Evolutionary conservation across 2,113 vertebrate species (phyloP).

Genomic region (Upupa epops): DNA sequence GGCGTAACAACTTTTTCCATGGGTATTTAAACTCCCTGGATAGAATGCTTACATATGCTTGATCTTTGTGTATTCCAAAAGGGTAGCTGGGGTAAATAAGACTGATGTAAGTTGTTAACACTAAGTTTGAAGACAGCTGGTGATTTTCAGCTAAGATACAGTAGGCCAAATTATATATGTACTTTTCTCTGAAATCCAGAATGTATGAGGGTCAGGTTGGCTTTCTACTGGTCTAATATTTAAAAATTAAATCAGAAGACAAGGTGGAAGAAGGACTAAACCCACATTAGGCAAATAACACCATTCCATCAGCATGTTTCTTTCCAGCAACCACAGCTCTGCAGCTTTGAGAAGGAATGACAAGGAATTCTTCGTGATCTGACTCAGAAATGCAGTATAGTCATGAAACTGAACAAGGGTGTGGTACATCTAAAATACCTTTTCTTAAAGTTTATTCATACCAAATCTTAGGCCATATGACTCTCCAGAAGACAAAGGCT

Average conservation of each 20-base stretch:
- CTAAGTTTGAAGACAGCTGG: slow-evolving; percentile 28
- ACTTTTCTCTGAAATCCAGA: background rate
- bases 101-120: slow-evolving; percentile 25
- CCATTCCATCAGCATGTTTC: background rate
- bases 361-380: background rate
- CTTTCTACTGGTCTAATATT: background rate
- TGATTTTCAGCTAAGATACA: slow-evolving; percentile 1
- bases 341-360: background rate
- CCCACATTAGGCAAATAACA: background rate
- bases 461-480: background rate
- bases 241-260: background rate
- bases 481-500: background rate
- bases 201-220: background rate
- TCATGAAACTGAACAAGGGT: background rate
- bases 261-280: background rate
- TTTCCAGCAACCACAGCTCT: background rate
- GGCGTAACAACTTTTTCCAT: background rate
- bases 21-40: background rate
- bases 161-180: slow-evolving; percentile 35
- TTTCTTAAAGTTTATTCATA: background rate
- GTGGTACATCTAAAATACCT: background rate
- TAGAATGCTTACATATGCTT: slow-evolving; percentile 16
- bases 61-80: background rate
- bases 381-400: background rate
- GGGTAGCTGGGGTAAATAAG: slow-evolving; percentile 34